A percentile compares a stretch with the other conserved stretches of the same genome.
phyloP scores from a whole-genome alignment of 2,113 vertebrate genomes.

The Poicephalus meyeri region DNA sequence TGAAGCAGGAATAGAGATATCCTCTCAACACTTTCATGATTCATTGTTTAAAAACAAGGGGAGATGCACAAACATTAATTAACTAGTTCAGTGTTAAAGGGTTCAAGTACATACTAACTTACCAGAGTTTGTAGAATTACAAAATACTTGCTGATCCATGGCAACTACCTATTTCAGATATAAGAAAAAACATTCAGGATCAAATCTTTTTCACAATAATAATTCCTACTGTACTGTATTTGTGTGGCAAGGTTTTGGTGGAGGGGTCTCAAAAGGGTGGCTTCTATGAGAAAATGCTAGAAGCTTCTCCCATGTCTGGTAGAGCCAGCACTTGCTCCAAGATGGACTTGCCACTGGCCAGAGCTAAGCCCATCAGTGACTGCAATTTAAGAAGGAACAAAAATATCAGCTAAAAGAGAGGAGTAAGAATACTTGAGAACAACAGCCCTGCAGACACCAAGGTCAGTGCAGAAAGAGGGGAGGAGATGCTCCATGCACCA shows the following conservation, averaged over 20 bases:
- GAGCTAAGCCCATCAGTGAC: neutral
- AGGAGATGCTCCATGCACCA: rapidly evolving
- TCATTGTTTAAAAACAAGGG: neutral
- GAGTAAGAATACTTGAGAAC: neutral
- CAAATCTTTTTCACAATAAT: neutral
- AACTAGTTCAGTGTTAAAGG: neutral
- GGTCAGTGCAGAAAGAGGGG: neutral
- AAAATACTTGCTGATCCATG: neutral
- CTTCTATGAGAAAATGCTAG: neutral
- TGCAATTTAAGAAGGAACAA: neutral
- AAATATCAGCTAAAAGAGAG: neutral
- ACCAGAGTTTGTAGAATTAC: neutral
- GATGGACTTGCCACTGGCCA: too few relatives aligned
- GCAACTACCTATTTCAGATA: neutral
- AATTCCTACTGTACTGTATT: neutral
- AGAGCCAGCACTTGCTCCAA: neutral
- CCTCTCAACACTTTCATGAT: rapidly evolving
- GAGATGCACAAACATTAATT: neutral
- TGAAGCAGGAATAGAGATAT: neutral
- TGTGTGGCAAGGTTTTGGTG: neutral
- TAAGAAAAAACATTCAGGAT: neutral
- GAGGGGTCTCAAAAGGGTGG: rapidly evolving
- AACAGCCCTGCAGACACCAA: neutral
- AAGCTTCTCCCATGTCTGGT: neutral
- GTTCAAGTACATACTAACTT: neutral